Evolutionary conservation across 2,113 vertebrate genomes (phyloP), one percentile per base, ranked within the genome.

Genomic region (Nothoprocta perdicaria): DNA sequence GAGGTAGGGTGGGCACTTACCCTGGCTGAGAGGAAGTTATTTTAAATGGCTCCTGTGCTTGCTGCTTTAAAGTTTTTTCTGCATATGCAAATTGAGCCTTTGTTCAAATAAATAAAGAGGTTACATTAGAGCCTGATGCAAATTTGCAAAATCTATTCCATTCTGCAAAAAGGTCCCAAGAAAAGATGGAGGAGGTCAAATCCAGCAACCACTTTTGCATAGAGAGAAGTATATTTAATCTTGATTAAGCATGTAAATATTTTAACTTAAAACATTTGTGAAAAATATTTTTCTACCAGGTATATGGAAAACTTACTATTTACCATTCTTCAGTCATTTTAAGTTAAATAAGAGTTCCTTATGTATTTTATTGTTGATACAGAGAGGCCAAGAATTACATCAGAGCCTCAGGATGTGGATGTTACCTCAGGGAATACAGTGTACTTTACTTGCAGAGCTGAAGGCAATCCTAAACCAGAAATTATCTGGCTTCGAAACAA

Each of bases 401-500:
- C 99, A 19, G 98, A 99, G 96, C 99, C 99, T 23, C 99, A 98
- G 97, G 99, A 99, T 83, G 99, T 98, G 2, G 99, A 99, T 1
- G 99, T 99, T 74, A 99, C 98, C 75, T 99, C 98, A 48, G 99
- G 99, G 96, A 99, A 99, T 97, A 99, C 99, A 0, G 99, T 99
- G 85, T 99, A 99, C 97, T 99, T 99, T 97, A 99, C 99, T 88
- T 99, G 99, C 94, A 98, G 98, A 96, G 99, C 99, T 3, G 99
- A 99, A 96, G 99, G 99, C 90, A 99, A 99, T 97, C 99, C 99
- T 78, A 99, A 99, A 97, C 99, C 99, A 45, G 99, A 99, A 98
- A 99, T 99, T 95, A 99, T 99, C 96, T 99, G 99, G 99, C 98
- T 99, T 80, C 98, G 99, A 86, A 99, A 99, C 97, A 99, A 99